Base-by-base conservation (phyloP, 2,797 vertebrate genomes). In the Scomberomorus guttatus region DNA sequence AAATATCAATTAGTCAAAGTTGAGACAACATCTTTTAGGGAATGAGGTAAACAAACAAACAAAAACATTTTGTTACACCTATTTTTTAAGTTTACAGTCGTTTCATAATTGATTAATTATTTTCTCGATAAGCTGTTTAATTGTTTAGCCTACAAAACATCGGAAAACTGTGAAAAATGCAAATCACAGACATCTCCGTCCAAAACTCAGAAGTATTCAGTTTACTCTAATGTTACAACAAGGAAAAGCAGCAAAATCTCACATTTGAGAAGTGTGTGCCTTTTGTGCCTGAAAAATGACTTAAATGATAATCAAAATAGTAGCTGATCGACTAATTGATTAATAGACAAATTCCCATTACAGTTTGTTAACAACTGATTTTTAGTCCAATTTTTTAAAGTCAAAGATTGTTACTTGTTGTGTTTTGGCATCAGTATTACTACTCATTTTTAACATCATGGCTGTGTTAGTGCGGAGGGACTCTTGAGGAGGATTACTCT, bases 401-500 rank as follows among this genome's bases (percentile, higher is more conserved):
- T 20, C 11, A 24, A 32, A 22, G 11, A 15, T 12, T 50, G 1
- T 17, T 42, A 9, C 2, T 44, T 54, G 14, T 56, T 48, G 34
- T 79, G 3, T 32, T 17, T 20, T 24, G 6, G 37, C 51, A 22
- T 46, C 59, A 48, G 29, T 46, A 5, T 76, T 57, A 58, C 51
- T 20, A 20, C 29, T 76, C 11, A 50, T 17, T 14, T 66, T 61
- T 55, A 51, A 34, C 27, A 13, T 59, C 18, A 20, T 32, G 39
- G 11, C 44, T 37, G 5, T 56, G 51, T 64, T 75, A 29, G n/a
- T 74, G 72, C 60, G 58, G 18, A 48, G 44, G 55, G 27, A 39
- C 48, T 74, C 50, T 58, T 54, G 22, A 73, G 59, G 51, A 67
- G 29, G 29, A 69, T 60, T 29, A 18, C 24, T 52, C 18, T 72